phyloP scores from a whole-genome alignment of 2,888 invertebrate species.

The Drosophila merina region DNA sequence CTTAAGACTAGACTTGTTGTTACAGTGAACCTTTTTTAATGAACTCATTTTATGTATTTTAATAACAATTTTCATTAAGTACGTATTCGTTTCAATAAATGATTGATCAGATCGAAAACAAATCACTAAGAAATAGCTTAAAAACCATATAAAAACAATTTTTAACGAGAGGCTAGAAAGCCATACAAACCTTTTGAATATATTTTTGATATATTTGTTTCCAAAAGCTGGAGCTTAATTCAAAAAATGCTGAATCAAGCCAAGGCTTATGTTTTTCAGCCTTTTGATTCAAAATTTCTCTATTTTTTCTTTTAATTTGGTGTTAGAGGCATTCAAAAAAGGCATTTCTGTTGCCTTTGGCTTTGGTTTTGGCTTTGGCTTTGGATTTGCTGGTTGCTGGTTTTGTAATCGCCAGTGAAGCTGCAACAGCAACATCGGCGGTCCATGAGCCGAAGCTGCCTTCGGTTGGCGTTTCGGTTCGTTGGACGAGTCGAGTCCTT shows the following conservation, averaged over 20 bases:
- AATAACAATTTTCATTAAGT: not conserved
- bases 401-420: conserved; percentile 56
- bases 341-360: not conserved
- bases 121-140: not conserved
- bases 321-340: conserved; percentile 16
- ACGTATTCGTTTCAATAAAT: not conserved
- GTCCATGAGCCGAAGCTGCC: not conserved
- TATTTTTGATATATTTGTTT: too few relatives aligned
- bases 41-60: conserved; percentile 1
- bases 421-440: conserved; percentile 10
- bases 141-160: not conserved
- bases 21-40: not conserved
- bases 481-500: conserved; percentile 25
- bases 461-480: conserved; percentile 34
- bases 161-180: too few relatives aligned
- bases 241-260: too few relatives aligned
- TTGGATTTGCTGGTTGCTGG: conserved; percentile 1
- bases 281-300: too few relatives aligned
- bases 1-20: not conserved
- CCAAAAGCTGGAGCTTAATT: too few relatives aligned
- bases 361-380: not conserved
- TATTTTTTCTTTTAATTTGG: not conserved
- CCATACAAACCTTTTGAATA: not conserved
- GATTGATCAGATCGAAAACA: not conserved
- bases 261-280: too few relatives aligned